Percentiles rank a stretch among this genome's conserved stretches.
Evolutionary conservation across 2,113 vertebrate species (phyloP).

Genomic region (Bombycilla garrulus): DNA sequence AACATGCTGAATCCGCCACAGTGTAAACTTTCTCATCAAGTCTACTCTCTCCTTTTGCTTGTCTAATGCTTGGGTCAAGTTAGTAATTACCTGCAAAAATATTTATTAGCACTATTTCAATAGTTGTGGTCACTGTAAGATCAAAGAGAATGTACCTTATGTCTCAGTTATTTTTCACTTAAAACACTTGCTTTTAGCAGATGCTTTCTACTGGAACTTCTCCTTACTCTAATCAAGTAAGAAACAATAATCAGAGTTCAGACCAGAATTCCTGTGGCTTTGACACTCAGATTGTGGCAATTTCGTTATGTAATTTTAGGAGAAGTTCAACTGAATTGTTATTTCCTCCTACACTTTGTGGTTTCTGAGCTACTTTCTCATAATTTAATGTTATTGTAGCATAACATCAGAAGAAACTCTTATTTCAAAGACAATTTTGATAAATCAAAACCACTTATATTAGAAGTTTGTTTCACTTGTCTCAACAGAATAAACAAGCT

Average conservation of each 20-base stretch:
- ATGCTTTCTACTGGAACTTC: neutral
- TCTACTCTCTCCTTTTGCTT: slow-evolving; percentile 87
- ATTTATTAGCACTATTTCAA: neutral
- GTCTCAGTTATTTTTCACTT: neutral
- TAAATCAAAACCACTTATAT: neutral
- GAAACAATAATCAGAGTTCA: neutral
- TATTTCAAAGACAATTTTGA: neutral
- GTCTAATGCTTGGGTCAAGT: slow-evolving; percentile 83
- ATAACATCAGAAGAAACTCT: neutral
- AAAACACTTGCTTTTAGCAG: neutral
- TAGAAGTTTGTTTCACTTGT: neutral
- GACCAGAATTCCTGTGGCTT: neutral
- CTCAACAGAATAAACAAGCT: neutral
- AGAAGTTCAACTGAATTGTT: neutral
- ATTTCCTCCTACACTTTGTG: neutral
- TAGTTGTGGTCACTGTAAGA: neutral
- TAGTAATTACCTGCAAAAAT: slow-evolving; percentile 83
- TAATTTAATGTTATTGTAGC: neutral
- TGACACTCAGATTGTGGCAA: neutral
- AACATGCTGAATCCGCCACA: slow-evolving; percentile 84
- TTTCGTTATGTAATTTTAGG: neutral
- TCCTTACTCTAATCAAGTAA: neutral
- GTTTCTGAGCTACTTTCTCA: neutral
- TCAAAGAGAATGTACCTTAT: neutral
- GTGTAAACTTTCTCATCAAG: slow-evolving; percentile 85